Percentiles rank a stretch among this genome's conserved stretches.
Conservation (phyloP, 2,113 vertebrate genomes). For the Ictalurus furcatus region DNA sequence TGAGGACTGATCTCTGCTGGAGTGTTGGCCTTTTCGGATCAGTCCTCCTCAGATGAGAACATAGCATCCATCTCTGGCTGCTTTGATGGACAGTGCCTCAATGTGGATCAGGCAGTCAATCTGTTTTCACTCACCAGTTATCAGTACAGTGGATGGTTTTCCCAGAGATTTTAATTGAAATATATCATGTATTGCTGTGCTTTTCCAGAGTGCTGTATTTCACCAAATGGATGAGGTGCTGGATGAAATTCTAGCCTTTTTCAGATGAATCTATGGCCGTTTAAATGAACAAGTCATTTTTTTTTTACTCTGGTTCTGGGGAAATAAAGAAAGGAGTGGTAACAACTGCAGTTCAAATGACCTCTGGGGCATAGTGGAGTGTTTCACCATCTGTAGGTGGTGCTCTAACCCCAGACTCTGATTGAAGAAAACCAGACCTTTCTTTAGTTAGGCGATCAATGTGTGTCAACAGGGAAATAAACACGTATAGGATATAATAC, state of each 20-base stretch:
- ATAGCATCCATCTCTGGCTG: background rate
- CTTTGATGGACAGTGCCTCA: constrained; percentile 27
- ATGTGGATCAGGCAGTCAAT: constrained; percentile 3
- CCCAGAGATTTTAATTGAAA: constrained; percentile 30
- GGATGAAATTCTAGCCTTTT: background rate
- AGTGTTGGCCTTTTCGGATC: constrained; percentile 34
- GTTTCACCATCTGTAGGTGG: constrained; percentile 65
- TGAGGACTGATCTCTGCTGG: constrained; percentile 21
- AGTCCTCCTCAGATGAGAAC: constrained; percentile 2
- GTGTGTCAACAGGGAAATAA: background rate
- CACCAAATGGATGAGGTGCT: background rate
- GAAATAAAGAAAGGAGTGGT: constrained; percentile 10
- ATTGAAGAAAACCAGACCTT: background rate
- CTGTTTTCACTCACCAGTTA: constrained; percentile 11
- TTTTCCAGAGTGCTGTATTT: constrained; percentile 8
- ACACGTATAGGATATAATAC: background rate
- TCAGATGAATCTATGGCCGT: background rate
- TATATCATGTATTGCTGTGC: background rate
- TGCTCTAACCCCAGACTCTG: constrained; percentile 59
- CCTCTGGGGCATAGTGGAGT: constrained; percentile 15
- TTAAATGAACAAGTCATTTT: background rate
- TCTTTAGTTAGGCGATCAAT: background rate
- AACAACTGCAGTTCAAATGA: background rate
- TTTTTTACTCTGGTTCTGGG: background rate
- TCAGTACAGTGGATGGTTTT: constrained; percentile 12